Evolutionary conservation across 1,140 invertebrate species (phyloP), one percentile per base, ranked within the genome.

Genomic region (Pseudomyrmex sp.): DNA sequence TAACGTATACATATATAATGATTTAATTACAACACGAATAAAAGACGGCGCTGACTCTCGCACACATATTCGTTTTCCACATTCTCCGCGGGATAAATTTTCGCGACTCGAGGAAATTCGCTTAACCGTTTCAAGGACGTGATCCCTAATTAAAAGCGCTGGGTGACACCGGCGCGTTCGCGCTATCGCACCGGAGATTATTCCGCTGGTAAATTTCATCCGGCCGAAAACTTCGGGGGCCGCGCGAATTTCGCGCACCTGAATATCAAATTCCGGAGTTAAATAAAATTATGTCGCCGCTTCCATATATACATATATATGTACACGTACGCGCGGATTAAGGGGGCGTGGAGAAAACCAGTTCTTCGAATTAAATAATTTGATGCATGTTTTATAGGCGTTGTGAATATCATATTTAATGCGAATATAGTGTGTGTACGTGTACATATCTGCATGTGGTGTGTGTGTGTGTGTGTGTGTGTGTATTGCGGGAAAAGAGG

Each of bases 61-160:
- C 23, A 44, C 23, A 12, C 26, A 46, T 66, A 12, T 58, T 58
- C 35, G 18, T 79, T 79, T 44, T 54, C 35, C 7, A 15, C 50
- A 23, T 9, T 35, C 18, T 77, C 61, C 0, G 23, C 26, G 46
- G 65, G 18, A 20, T 75, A 58, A 79, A 69, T 85, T 80, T 70
- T 10, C 18, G 18, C 18, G 18, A n/a, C 70, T 74, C 26, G 48
- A n/a, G 12, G 48, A 68, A 68, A 44, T 35, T 62, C 20, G 5
- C 4, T 20, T 56, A 75, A 76, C 44, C 13, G 9, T 59, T 74
- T 52, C 59, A 66, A 44, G 44, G 70, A 8, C 15, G 10, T 52
- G 50, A 63, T 77, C 50, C 12, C 48, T 87, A 86, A 86, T 87
- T 87, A 87, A 72, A 83, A 85, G 76, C 79, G 63, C 23, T 68